These are phyloP conservation scores for Smittia aterrima DNA, from an alignment of 2,888 invertebrate species.

Conservation along the genomic window DNA sequence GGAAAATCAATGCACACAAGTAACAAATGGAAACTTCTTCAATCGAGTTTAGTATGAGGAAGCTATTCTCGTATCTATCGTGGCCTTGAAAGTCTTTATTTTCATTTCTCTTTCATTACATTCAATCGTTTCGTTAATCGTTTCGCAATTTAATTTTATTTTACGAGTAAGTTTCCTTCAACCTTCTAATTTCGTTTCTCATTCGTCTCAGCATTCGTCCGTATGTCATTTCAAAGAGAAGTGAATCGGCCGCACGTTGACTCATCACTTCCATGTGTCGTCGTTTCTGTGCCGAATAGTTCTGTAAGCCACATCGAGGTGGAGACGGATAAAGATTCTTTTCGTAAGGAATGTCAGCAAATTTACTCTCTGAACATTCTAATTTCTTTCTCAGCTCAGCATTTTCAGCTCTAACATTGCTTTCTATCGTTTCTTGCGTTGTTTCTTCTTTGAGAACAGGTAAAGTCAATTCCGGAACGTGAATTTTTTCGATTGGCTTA, in stretches of 20 bases:
- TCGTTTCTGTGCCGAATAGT: not conserved
- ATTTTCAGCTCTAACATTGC: not conserved
- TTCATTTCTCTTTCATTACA: not conserved
- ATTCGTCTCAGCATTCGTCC: constrained; percentile 32
- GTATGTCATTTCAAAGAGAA: constrained; percentile 34
- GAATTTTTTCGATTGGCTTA: constrained; percentile 24
- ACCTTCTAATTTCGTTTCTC: constrained; percentile 32
- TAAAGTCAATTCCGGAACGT: not conserved
- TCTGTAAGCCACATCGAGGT: constrained; percentile 24
- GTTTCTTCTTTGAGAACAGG: not conserved
- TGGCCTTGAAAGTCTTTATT: too few relatives aligned
- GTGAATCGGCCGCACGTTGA: constrained; percentile 31
- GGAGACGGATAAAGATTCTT: constrained; percentile 12
- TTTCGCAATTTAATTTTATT: not conserved
- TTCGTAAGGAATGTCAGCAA: not conserved
- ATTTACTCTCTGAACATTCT: not conserved
- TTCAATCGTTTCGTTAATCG: not conserved
- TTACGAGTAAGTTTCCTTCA: constrained; percentile 32
- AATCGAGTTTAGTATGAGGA: too few relatives aligned
- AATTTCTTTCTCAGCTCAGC: not conserved
- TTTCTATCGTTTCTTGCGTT: not conserved
- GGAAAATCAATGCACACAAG: too few relatives aligned
- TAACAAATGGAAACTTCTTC: too few relatives aligned
- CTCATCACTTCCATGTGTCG: constrained; percentile 33
- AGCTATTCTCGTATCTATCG: too few relatives aligned